Conservation (phyloP, 2,888 invertebrate species). For the Caenorhabditis drosophilae region DNA sequence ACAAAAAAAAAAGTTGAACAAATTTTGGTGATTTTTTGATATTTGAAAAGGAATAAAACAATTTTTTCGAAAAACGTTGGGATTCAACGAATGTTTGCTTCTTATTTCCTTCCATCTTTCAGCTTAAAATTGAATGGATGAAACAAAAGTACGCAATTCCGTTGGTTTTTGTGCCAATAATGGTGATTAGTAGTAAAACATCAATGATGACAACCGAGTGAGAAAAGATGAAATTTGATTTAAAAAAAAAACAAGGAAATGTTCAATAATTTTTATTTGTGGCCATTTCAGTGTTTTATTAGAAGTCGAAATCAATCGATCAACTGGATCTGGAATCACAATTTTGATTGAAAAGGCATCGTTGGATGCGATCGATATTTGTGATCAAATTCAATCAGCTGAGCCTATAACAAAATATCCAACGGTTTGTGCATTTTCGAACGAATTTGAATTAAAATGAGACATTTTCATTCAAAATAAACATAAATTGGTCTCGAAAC, state of each 20-base stretch:
- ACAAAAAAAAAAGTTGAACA: too few relatives aligned
- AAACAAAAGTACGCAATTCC: conserved; percentile 42
- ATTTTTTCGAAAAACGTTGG: too few relatives aligned
- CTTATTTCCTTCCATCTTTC: conserved; percentile 10
- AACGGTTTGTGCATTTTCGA: conserved; percentile 3
- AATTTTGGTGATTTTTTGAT: too few relatives aligned
- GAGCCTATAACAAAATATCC: conserved; percentile 18
- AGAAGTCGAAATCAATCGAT: conserved; percentile 57
- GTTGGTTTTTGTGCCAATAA: conserved; percentile 51
- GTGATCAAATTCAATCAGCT: conserved; percentile 5
- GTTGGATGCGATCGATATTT: conserved; percentile 5
- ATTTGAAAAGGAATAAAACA: too few relatives aligned
- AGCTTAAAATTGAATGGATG: conserved; percentile 61
- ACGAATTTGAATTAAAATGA: too few relatives aligned
- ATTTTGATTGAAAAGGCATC: conserved; percentile 27
- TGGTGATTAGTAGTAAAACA: conserved; percentile 49
- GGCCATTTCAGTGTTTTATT: conserved; percentile 56
- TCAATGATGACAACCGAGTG: conserved; percentile 55
- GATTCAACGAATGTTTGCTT: too few relatives aligned
- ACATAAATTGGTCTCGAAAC: too few relatives aligned
- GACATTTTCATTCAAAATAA: too few relatives aligned
- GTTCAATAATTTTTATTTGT: too few relatives aligned
- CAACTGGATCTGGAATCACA: conserved; percentile 37
- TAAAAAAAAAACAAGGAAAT: neutral
- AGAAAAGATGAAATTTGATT: neutral